A percentile compares a stretch with the other conserved stretches of the same genome.
phyloP scores from a whole-genome alignment of 2,797 vertebrate genomes.

The Telmatherina bonti region DNA sequence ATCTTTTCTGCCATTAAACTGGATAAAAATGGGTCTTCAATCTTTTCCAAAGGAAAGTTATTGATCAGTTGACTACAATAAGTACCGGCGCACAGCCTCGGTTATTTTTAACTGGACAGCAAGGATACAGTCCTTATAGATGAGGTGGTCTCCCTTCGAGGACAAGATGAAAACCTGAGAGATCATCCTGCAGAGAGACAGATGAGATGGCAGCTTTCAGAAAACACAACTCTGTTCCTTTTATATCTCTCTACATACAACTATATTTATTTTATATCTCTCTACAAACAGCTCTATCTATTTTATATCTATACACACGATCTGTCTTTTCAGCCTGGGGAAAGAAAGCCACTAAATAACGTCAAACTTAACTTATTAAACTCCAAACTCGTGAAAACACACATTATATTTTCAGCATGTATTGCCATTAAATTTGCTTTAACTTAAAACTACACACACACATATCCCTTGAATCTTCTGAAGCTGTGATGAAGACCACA shows the following conservation, averaged over 20 bases:
- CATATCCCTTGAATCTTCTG: no score
- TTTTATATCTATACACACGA: no score
- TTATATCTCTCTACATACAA: no score
- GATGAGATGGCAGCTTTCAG: neutral
- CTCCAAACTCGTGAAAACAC: neutral
- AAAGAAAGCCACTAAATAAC: no score
- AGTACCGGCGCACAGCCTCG: neutral
- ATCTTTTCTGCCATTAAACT: no score
- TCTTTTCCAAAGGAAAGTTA: neutral
- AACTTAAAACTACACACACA: neutral
- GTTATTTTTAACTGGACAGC: neutral
- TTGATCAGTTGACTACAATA: neutral
- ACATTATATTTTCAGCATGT: fast-evolving
- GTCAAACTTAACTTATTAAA: neutral
- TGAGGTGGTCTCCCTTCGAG: conserved; percentile 89
- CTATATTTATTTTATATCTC: no score
- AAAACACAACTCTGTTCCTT: no score
- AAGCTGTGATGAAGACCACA: neutral
- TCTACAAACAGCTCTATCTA: no score
- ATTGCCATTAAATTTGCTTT: neutral
- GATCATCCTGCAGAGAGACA: conserved; percentile 80
- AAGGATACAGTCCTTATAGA: conserved; percentile 94
- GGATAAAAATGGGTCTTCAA: no score
- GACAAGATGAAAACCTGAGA: conserved; percentile 92
- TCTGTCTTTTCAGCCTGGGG: no score